These are phyloP conservation scores for Zoanthus sociatus DNA, from an alignment of 92 coral and sea anemone genomes.

Conservation along the genomic window DNA sequence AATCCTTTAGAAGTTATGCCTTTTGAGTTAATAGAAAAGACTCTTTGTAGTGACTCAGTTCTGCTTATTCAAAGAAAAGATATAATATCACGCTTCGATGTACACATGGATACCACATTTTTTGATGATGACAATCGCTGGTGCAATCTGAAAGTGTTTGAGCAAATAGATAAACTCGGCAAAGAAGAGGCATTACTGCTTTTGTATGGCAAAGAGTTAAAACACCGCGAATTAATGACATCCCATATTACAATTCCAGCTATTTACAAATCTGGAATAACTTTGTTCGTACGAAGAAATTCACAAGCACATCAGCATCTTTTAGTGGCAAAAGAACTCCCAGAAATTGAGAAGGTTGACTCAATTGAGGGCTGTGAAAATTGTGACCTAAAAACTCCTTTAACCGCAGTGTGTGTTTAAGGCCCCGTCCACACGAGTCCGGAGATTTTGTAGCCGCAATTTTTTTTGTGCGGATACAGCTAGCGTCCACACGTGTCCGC, in stretches of 20 bases:
- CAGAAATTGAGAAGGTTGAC: slow-evolving; percentile 9
- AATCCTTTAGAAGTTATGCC: slow-evolving; percentile 70
- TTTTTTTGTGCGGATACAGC: too few species aligned
- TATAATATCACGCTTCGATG: slow-evolving; percentile 69
- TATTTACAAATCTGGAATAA: slow-evolving; percentile 78
- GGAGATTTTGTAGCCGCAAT: too few species aligned
- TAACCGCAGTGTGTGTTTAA: slow-evolving; percentile 15
- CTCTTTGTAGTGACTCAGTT: slow-evolving; percentile 82
- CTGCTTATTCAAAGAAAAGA: slow-evolving; percentile 71
- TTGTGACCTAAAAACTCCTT: neutral
- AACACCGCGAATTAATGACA: slow-evolving; percentile 62
- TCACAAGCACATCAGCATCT: slow-evolving; percentile 60
- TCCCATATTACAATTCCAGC: slow-evolving; percentile 78
- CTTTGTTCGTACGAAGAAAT: slow-evolving; percentile 69
- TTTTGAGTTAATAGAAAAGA: slow-evolving; percentile 45
- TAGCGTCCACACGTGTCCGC: too few species aligned
- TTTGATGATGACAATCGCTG: slow-evolving; percentile 47
- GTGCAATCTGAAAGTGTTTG: slow-evolving; percentile 61
- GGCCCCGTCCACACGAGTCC: too few species aligned
- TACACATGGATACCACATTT: slow-evolving; percentile 57
- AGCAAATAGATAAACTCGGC: slow-evolving; percentile 71
- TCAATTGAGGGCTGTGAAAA: neutral
- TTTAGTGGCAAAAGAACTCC: slow-evolving; percentile 56
- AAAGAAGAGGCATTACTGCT: slow-evolving; percentile 74
- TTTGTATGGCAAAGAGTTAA: slow-evolving; percentile 74